Conservation (phyloP, 2,113 vertebrate genomes). For the Rissa tridactyla region DNA sequence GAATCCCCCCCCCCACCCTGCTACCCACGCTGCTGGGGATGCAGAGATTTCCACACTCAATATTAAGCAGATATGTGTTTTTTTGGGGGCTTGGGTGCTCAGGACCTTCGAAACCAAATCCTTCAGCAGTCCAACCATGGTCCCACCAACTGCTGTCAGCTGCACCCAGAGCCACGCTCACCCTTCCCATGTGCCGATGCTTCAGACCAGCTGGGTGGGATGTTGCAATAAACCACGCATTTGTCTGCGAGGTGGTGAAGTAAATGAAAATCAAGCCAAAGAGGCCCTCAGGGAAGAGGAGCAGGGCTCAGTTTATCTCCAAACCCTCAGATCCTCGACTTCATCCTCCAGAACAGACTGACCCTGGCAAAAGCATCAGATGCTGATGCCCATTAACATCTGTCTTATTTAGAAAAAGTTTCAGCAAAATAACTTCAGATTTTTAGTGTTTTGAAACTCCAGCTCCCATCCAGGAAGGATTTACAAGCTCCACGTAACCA, state of each 20-base stretch:
- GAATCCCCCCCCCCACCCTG: background rate
- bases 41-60: background rate
- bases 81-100: background rate
- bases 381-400: fast-evolving
- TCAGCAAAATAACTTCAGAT: background rate
- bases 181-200: fast-evolving
- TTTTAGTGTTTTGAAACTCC: background rate
- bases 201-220: background rate
- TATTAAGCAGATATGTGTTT: fast-evolving
- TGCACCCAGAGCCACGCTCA: background rate
- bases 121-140: background rate
- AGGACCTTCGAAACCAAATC: background rate
- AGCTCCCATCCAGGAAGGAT: background rate
- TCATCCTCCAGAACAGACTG: background rate
- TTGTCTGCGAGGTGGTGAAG: background rate
- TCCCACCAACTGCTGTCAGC: background rate
- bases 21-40: background rate
- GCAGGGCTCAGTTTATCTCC: background rate
- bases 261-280: background rate
- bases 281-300: background rate
- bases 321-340: background rate
- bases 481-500: background rate
- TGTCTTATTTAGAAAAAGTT: background rate
- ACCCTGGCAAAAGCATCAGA: background rate
- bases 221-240: background rate